Percentiles rank a stretch among this genome's conserved stretches.
Evolutionary conservation across 2,888 invertebrate species (phyloP).

Genomic region (Heliconius ismenius): DNA sequence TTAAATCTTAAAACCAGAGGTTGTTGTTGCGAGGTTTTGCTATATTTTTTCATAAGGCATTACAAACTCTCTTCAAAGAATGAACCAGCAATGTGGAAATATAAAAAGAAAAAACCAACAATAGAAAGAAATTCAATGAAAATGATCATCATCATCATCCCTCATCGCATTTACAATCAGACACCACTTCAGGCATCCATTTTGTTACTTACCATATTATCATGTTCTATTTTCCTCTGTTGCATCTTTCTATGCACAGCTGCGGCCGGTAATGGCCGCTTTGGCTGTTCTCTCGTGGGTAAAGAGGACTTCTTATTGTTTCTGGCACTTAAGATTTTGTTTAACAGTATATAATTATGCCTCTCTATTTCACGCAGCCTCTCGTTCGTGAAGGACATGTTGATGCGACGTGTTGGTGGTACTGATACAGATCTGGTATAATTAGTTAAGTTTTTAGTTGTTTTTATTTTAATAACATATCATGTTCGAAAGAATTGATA

Average conservation of each 20-base stretch:
- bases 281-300: constrained; percentile 55
- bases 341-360: constrained; percentile 81
- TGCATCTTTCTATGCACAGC: constrained; percentile 78
- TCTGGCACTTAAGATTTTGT: constrained; percentile 80
- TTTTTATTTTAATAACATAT: no score
- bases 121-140: no score
- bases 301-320: constrained; percentile 65
- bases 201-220: constrained; percentile 73
- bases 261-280: constrained; percentile 65
- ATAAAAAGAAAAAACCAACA: no score
- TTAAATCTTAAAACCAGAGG: not conserved
- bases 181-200: not conserved
- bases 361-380: constrained; percentile 83
- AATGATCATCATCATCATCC: no score
- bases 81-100: not conserved
- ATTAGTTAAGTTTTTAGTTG: no score
- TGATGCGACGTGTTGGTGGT: constrained; percentile 61
- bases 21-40: not conserved
- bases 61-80: not conserved
- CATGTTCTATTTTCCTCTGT: constrained; percentile 81
- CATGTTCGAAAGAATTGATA: no score
- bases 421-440: constrained; percentile 62
- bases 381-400: constrained; percentile 83
- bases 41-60: not conserved
- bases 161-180: not conserved